These are phyloP conservation scores for Cotesia typhae DNA, from an alignment of 1,140 invertebrate species.

Conservation along the genomic window DNA sequence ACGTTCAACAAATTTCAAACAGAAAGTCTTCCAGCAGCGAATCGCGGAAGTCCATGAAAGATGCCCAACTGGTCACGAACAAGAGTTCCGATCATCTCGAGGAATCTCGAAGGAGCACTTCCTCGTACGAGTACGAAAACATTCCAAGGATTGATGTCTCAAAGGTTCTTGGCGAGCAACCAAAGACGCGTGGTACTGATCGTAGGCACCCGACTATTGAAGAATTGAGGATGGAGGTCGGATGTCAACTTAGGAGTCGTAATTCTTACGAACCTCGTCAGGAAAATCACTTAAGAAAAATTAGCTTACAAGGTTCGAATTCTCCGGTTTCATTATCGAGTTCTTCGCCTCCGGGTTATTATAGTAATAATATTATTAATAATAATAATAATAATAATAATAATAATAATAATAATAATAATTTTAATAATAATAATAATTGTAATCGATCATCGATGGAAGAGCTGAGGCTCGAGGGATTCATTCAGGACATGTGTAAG, in stretches of 20 bases:
- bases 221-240: conserved; percentile 60
- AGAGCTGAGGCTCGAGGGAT: conserved; percentile 49
- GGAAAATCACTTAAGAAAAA: background rate
- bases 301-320: conserved; percentile 12
- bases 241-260: conserved; percentile 51
- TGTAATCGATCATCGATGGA: conserved; percentile 43
- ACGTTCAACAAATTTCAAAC: conserved; percentile 18
- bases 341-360: conserved; percentile 22
- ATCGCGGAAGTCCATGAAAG: conserved; percentile 38
- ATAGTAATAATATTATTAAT: background rate
- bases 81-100: conserved; percentile 25
- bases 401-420: background rate
- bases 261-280: conserved; percentile 39
- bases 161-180: conserved; percentile 43
- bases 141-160: conserved; percentile 62
- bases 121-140: conserved; percentile 60
- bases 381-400: conserved; percentile 13
- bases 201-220: conserved; percentile 56
- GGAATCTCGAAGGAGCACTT: conserved; percentile 40
- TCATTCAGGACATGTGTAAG: conserved; percentile 59
- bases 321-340: conserved; percentile 26
- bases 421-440: conserved; percentile 11
- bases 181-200: conserved; percentile 22
- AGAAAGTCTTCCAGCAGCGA: conserved; percentile 25
- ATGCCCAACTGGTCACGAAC: conserved; percentile 35